Evolutionary conservation across 2,113 vertebrate genomes (phyloP), one percentile per base, ranked within the genome.

Genomic region (Oplegnathus fasciatus): DNA sequence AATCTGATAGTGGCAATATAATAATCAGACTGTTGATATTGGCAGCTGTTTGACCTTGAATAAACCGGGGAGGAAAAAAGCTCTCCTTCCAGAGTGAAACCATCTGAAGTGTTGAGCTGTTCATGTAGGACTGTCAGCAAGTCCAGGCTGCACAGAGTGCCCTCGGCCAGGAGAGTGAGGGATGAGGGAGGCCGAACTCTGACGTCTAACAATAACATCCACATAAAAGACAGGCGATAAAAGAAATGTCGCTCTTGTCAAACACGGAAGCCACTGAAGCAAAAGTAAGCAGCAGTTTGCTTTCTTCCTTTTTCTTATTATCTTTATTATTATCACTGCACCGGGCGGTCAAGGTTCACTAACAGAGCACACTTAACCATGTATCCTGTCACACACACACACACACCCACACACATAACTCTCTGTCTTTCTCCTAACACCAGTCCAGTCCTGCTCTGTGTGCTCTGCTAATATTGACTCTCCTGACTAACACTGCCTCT

Each of bases 401-500:
- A 66, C 74, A 62, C 69, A 34, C 78, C 82, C 77, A 79, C 85
- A 86, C 82, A 88, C 76, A 81, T 18, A 78, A 54, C 74, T 80
- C 93, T 80, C 93, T 94, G 95, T 95, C 92, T 93, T 95, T 95
- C 95, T 96, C 94, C 96, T 95, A 94, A 92, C 87, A 95, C 94
- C 95, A 94, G 93, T 90, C 94, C 95, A 94, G 93, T 90, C 95
- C 94, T 86, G 94, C 94, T 65, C 4, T 97, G 97, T 98, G 97
- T 98, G 96, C 96, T 98, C 94, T 93, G 97, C 95, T 95, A 98
- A 98, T 98, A 98, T 98, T 98, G 97, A 98, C 97, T 96, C 90
- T 95, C 91, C 95, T 93, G 96, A 96, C 97, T 95, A 95, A 96
- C 96, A 95, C 94, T 92, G 96, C 96, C 89, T 96, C 97, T 96